Percentiles rank a stretch among this genome's conserved stretches.
Evolutionary conservation across 2,797 vertebrate species (phyloP).

Genomic region (Acomys russatus): DNA sequence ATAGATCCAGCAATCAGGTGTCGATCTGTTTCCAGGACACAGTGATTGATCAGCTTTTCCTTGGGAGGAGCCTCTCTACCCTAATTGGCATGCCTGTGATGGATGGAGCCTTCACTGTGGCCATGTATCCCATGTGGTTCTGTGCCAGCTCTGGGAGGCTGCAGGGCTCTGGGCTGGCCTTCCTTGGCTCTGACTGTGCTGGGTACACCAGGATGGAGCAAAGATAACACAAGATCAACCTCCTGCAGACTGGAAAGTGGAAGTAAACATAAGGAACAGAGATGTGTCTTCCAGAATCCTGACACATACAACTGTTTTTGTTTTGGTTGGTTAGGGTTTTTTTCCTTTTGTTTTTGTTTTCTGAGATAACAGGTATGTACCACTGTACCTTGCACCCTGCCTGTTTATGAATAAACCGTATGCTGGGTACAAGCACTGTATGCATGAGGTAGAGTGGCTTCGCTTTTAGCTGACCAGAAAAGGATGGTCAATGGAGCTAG

Average conservation of each 20-base stretch:
- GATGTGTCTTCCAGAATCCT: neutral
- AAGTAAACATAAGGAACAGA: neutral
- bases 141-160: neutral
- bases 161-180: too few species aligned
- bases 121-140: rapidly evolving
- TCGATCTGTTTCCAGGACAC: conserved; percentile 23
- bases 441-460: neutral
- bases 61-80: neutral
- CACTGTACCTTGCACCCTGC: neutral
- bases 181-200: neutral
- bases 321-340: too few species aligned
- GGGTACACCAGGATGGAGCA: neutral
- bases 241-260: neutral
- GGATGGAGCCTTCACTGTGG: neutral
- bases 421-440: neutral
- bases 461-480: too few species aligned
- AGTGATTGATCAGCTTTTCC: neutral
- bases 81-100: neutral
- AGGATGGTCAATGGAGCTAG: too few species aligned
- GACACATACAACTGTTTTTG: too few species aligned
- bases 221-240: neutral
- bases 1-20: conserved; percentile 27
- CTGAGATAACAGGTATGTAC: too few species aligned
- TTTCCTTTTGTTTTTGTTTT: neutral
- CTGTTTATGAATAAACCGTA: neutral